Conservation (phyloP, 2,113 vertebrate genomes). For the Mesoclemmys tuberculata region DNA sequence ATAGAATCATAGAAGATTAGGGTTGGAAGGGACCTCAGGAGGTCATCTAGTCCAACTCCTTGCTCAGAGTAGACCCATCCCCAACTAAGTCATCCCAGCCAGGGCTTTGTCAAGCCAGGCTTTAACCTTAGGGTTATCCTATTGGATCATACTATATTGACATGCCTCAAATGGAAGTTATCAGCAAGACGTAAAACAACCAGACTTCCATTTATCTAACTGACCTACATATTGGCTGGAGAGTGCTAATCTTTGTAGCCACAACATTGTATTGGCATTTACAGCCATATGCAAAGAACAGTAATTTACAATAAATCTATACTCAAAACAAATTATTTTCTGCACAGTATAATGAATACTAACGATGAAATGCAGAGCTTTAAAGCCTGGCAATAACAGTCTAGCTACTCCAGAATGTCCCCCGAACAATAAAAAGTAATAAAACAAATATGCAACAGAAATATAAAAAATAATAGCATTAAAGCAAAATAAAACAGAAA, state of each 20-base stretch:
- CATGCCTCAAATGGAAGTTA: not conserved
- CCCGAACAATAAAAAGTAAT: not conserved
- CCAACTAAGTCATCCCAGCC: too few relatives aligned
- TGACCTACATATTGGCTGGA: not conserved
- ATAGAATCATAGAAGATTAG: too few relatives aligned
- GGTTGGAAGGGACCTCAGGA: too few relatives aligned
- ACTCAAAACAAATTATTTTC: not conserved
- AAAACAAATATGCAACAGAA: not conserved
- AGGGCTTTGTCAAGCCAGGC: too few relatives aligned
- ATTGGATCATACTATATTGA: not conserved
- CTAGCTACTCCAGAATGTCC: not conserved
- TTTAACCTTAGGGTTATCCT: not conserved
- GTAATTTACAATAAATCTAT: not conserved
- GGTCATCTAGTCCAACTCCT: too few relatives aligned
- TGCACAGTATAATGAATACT: not conserved
- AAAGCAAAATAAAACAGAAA: not conserved
- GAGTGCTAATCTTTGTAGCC: not conserved
- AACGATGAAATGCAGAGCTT: not conserved
- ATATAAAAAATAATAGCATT: not conserved
- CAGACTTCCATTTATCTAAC: not conserved
- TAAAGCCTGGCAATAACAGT: not conserved
- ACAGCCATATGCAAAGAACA: not conserved
- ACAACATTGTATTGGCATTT: not conserved
- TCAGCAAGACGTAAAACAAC: not conserved
- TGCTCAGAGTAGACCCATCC: too few relatives aligned